A percentile compares a stretch with the other conserved stretches of the same genome.
These are phyloP conservation scores for Cassiopea andromeda DNA, from an alignment of 30 jellyfish, hydroid and myxozoan genomes.

Conservation along the genomic window DNA sequence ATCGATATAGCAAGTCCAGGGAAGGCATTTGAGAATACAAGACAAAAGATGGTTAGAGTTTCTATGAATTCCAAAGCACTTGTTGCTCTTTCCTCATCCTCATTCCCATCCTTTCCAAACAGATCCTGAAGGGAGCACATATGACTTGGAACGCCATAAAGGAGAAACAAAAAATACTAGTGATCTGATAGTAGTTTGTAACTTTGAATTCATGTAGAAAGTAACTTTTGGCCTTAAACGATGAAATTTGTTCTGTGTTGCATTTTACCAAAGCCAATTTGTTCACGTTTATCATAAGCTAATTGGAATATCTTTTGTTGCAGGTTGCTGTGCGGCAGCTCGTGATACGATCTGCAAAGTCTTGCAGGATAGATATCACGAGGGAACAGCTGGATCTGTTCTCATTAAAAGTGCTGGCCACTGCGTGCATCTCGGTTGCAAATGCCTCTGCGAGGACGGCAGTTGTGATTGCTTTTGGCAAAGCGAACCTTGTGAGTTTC, in stretches of 20 bases:
- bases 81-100: neutral
- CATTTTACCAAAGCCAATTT: neutral
- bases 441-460: slow-evolving; percentile 97
- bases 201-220: too few species aligned
- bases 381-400: slow-evolving; percentile 98
- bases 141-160: too few species aligned
- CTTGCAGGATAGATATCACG: slow-evolving; percentile 62
- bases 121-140: neutral
- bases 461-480: slow-evolving; percentile 97
- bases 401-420: slow-evolving; percentile 94
- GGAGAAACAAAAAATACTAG: too few species aligned
- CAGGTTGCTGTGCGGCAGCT: slow-evolving; percentile 97
- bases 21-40: slow-evolving; percentile 96
- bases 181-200: too few species aligned
- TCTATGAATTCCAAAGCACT: neutral
- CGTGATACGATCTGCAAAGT: slow-evolving; percentile 62
- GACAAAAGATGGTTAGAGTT: slow-evolving; percentile 85
- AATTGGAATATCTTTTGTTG: neutral
- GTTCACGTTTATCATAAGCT: neutral
- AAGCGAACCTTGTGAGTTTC: slow-evolving; percentile 83
- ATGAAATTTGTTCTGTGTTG: too few species aligned
- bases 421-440: slow-evolving; percentile 86
- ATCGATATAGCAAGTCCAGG: slow-evolving; percentile 97
- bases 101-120: neutral
- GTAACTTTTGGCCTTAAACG: too few species aligned